Evolutionary conservation across 2,797 vertebrate species (phyloP), one percentile per base, ranked within the genome.

Genomic region (Pangasius djambal): DNA sequence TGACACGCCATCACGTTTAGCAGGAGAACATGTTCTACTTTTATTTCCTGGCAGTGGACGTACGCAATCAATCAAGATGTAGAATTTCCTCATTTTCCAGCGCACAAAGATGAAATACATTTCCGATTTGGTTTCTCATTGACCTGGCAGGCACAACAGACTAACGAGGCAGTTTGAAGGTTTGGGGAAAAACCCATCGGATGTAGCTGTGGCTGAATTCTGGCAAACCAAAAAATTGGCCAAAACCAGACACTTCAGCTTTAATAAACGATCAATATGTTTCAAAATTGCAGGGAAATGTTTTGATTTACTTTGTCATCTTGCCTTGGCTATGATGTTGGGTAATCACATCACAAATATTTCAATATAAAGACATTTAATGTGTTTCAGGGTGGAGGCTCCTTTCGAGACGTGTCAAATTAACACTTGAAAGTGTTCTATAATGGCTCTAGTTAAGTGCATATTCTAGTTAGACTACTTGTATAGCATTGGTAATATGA

Each of bases 401-500:
- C 4, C 44, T 44, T 52, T 52, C 2, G 13, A 52, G 48, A 77
- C 1, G 9, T 40, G 44, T 77, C 44, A 75, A 22, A 52, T 28
- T 10, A 44, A 28, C 10, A 13, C 25, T 28, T 75, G 8, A 75
- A 52, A 31, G 18, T 78, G 52, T 81, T 37, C 34, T 50, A 25
- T 40, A 83, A 63, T 40, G 20, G 5, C 37, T 48, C 22, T 82
- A 25, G 28, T 34, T 79, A 59, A 82, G 12, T 37, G 22, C 57
- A 40, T 25, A 3, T 37, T 40, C 20, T 82, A 61, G 55, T 37
- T 59, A 18, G 20, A 87, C 52, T 81, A 67, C 90, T 65, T 44
- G 0, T 63, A 37, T 57, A 82, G 75, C 50, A 50, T 69, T 87
- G 82, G 59, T 87, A 84, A 79, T 59, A 61, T 82, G 79, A 82